Conservation (phyloP, 2,888 invertebrate genomes). For the Cosmorhoe ocellata region DNA sequence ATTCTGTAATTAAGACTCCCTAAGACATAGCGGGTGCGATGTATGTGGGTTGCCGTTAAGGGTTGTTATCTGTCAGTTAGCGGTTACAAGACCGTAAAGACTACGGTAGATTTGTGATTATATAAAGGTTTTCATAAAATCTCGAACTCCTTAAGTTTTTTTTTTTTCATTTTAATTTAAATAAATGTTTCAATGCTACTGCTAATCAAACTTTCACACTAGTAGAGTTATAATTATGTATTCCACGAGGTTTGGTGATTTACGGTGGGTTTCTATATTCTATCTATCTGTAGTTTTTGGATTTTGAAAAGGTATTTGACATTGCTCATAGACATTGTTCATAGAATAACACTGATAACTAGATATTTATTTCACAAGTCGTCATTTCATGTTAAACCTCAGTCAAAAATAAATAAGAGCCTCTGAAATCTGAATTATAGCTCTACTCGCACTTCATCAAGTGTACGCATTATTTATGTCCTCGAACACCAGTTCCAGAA, state of each 20-base stretch:
- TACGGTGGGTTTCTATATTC: no score
- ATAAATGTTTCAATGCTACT: no score
- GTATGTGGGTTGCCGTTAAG: slow-evolving; percentile 27
- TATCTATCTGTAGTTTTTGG: no score
- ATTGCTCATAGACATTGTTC: no score
- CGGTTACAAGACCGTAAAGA: slow-evolving; percentile 17
- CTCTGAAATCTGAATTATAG: slow-evolving; percentile 2
- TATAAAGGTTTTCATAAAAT: background rate
- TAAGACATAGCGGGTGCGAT: slow-evolving; percentile 20
- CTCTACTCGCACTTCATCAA: slow-evolving; percentile 18
- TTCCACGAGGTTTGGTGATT: no score
- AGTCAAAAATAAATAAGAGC: slow-evolving; percentile 4
- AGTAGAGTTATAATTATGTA: no score
- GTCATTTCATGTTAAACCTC: background rate
- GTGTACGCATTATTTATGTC: slow-evolving; percentile 35
- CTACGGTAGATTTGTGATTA: slow-evolving; percentile 11
- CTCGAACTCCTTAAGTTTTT: background rate
- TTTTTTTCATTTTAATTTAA: no score
- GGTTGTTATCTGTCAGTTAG: slow-evolving; percentile 37
- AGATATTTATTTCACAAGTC: no score
- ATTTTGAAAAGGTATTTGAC: no score
- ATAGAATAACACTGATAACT: no score
- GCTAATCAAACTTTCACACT: no score
- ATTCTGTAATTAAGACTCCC: slow-evolving; percentile 42
- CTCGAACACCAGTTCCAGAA: slow-evolving; percentile 36